A percentile compares a stretch with the other conserved stretches of the same genome.
phyloP scores from a whole-genome alignment of 2,888 invertebrate species.

The Ophraella communa region DNA sequence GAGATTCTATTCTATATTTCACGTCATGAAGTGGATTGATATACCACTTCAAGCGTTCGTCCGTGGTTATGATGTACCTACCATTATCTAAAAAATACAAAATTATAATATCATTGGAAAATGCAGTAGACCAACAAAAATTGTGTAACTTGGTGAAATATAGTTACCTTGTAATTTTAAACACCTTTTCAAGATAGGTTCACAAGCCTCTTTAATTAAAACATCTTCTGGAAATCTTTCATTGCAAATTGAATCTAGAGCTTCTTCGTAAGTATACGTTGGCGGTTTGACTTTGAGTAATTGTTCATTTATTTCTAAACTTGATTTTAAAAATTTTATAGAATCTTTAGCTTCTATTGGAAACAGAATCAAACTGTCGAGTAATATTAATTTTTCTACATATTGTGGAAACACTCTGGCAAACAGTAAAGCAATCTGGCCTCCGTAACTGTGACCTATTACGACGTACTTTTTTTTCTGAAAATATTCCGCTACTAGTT shows the following conservation, averaged over 20 bases:
- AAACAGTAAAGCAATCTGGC: conserved; percentile 57
- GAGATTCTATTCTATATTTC: conserved; percentile 50
- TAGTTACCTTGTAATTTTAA: conserved; percentile 53
- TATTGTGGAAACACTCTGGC: conserved; percentile 58
- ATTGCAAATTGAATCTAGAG: conserved; percentile 60
- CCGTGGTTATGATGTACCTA: conserved; percentile 64
- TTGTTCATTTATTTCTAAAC: conserved; percentile 51
- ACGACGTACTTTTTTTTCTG: conserved; percentile 50
- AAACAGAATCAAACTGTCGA: conserved; percentile 57
- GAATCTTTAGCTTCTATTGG: conserved; percentile 44
- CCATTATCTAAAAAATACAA: conserved; percentile 46
- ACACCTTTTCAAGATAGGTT: conserved; percentile 61
- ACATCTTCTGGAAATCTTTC: conserved; percentile 52
- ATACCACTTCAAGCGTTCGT: conserved; percentile 61
- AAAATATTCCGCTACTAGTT: conserved; percentile 50
- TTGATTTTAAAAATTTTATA: conserved; percentile 53
- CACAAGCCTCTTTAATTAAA: conserved; percentile 61
- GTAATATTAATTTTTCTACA: conserved; percentile 58
- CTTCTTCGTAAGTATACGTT: conserved; percentile 60
- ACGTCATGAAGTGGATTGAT: conserved; percentile 54
- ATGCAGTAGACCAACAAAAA: too few species aligned
- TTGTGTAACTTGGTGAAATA: too few species aligned
- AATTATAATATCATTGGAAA: too few species aligned
- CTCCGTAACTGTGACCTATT: conserved; percentile 62
- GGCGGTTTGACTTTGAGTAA: conserved; percentile 42